Percentiles rank a stretch among this genome's conserved stretches.
Evolutionary conservation across 2,888 invertebrate genomes (phyloP).

Genomic region (Pristionchus maxplancki): DNA sequence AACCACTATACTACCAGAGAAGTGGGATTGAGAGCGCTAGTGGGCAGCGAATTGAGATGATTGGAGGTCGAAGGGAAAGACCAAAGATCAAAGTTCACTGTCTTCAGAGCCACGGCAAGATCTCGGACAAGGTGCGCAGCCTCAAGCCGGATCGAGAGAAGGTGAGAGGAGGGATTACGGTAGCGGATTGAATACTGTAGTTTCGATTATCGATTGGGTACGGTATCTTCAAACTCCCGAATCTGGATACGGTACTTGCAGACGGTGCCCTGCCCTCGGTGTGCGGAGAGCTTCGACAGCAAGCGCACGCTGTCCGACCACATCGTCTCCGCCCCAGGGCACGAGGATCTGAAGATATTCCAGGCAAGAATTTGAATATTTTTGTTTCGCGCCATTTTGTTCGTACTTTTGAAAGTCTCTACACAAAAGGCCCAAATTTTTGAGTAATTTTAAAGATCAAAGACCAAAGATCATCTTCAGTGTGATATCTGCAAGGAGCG

Average conservation of each 20-base stretch:
- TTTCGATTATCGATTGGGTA: background rate
- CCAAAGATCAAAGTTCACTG: background rate
- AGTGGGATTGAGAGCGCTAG: no score
- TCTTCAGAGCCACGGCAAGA: slow-evolving; percentile 15
- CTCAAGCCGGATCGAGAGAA: slow-evolving; percentile 36
- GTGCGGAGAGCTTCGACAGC: background rate
- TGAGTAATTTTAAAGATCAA: background rate
- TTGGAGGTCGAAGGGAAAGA: no score
- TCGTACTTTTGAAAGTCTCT: background rate
- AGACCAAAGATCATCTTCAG: background rate
- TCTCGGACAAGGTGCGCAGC: background rate
- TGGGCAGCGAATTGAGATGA: no score
- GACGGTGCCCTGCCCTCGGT: background rate
- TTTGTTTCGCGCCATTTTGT: background rate
- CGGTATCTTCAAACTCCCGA: no score
- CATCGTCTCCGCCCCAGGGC: background rate
- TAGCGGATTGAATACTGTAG: background rate
- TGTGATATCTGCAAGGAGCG: slow-evolving; percentile 42
- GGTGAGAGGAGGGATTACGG: background rate
- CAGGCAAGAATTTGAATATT: background rate
- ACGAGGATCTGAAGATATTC: slow-evolving; percentile 34
- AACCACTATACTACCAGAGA: slow-evolving; percentile 62
- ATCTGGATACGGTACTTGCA: background rate
- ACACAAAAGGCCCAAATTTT: background rate
- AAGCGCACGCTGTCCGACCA: slow-evolving; percentile 9